Evolutionary conservation across 1,140 invertebrate species (phyloP).

Genomic region (Lamellibrachia luymesi): DNA sequence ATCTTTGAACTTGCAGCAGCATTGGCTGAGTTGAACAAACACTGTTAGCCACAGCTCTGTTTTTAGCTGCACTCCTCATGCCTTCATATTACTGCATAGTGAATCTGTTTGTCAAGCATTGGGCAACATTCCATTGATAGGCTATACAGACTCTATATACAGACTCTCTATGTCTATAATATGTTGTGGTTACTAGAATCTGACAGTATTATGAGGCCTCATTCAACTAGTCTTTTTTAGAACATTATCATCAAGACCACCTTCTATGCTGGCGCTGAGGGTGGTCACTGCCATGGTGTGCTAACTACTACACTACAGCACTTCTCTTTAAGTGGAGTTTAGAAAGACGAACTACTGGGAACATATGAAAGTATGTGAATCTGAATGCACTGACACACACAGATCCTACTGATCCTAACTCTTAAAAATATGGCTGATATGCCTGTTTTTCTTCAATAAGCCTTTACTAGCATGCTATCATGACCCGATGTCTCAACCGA

Average conservation of each 20-base stretch:
- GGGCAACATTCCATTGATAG: too few species aligned
- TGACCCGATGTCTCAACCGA: neutral
- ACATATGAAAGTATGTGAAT: too few species aligned
- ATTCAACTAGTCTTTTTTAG: too few species aligned
- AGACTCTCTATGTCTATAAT: too few species aligned
- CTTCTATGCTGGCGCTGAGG: too few species aligned
- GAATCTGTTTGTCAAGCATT: neutral
- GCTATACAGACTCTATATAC: too few species aligned
- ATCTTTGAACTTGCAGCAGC: neutral
- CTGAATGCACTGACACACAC: too few species aligned
- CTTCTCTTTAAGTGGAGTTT: neutral
- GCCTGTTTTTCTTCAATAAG: neutral
- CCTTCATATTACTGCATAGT: neutral
- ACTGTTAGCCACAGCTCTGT: neutral
- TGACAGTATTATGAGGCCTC: too few species aligned
- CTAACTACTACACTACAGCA: too few species aligned
- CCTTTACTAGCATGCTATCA: neutral
- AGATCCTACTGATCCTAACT: neutral
- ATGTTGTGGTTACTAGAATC: too few species aligned
- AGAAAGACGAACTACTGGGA: neutral
- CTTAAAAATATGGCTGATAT: neutral
- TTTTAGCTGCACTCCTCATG: neutral
- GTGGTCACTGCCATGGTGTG: too few species aligned
- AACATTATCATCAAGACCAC: too few species aligned
- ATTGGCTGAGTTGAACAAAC: neutral